These are phyloP conservation scores for Clarias platycephalus DNA, from an alignment of 2,797 vertebrate genomes.

Conservation along the genomic window DNA sequence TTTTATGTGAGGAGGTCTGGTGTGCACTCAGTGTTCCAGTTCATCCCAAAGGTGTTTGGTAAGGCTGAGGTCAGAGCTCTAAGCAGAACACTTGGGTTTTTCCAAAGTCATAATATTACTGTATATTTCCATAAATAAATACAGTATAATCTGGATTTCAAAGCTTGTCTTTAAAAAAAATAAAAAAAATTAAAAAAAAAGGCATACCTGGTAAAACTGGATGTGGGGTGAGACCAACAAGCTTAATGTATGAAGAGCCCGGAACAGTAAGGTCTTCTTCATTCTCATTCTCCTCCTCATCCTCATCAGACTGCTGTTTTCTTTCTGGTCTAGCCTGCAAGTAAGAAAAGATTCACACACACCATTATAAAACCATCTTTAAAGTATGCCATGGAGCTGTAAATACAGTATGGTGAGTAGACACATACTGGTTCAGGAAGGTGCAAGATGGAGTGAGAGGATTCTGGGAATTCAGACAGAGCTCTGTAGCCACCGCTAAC, in stretches of 20 bases:
- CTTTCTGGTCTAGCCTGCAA: constrained; percentile 78
- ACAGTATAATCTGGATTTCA: neutral
- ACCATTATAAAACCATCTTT: neutral
- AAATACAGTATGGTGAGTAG: neutral
- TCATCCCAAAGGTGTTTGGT: no score
- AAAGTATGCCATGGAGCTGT: neutral
- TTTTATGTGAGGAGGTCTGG: neutral
- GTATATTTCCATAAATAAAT: neutral
- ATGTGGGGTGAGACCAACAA: constrained; percentile 74
- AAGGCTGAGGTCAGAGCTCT: no score
- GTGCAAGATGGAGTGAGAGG: constrained; percentile 80
- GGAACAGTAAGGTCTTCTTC: constrained; percentile 82
- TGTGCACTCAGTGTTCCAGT: no score
- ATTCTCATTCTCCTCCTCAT: constrained; percentile 61
- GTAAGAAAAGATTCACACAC: no score
- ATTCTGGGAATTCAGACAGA: constrained; percentile 79
- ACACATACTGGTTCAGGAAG: constrained; percentile 84
- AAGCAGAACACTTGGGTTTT: neutral
- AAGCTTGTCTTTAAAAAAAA: neutral
- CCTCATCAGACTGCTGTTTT: constrained; percentile 61
- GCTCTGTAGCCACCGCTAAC: constrained; percentile 85
- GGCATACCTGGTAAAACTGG: constrained; percentile 81
- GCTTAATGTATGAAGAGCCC: constrained; percentile 85
- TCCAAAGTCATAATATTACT: neutral
- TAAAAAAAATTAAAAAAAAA: neutral